phyloP scores from a whole-genome alignment of 2,888 invertebrate genomes.

The Rutpela maculata region DNA sequence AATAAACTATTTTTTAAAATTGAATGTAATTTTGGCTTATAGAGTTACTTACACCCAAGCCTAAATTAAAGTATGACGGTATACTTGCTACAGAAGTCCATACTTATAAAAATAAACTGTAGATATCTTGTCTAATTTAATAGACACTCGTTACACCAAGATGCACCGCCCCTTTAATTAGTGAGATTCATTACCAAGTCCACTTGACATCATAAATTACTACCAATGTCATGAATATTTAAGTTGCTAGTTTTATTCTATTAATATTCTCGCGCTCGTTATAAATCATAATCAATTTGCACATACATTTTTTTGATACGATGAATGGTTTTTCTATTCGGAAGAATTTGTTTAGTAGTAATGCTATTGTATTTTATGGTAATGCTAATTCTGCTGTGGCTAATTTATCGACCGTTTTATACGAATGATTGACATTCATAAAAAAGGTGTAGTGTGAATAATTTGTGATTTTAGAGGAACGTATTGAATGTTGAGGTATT shows the following conservation, averaged over 20 bases:
- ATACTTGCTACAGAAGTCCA: not conserved
- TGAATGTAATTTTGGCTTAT: too few species aligned
- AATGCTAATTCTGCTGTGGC: conserved; percentile 11
- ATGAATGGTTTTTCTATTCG: conserved; percentile 27
- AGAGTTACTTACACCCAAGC: too few species aligned
- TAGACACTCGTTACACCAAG: not conserved
- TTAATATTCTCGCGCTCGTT: conserved; percentile 7
- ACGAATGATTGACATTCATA: conserved; percentile 17
- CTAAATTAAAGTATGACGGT: not conserved
- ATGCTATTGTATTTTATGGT: conserved; percentile 26
- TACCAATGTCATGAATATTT: not conserved
- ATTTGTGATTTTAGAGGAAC: not conserved
- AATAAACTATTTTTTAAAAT: too few species aligned
- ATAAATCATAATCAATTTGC: conserved; percentile 10
- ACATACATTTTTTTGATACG: conserved; percentile 13
- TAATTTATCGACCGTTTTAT: conserved; percentile 3
- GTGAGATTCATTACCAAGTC: not conserved
- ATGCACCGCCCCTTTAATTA: not conserved
- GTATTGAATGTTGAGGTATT: not conserved
- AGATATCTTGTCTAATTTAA: not conserved
- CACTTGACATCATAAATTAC: not conserved
- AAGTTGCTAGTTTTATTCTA: not conserved
- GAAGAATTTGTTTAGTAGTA: conserved; percentile 2
- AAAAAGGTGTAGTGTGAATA: conserved; percentile 2
- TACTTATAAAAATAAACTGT: too few species aligned